Evolutionary conservation across 2,797 vertebrate genomes (phyloP).

Genomic region (Sebastes cheni): DNA sequence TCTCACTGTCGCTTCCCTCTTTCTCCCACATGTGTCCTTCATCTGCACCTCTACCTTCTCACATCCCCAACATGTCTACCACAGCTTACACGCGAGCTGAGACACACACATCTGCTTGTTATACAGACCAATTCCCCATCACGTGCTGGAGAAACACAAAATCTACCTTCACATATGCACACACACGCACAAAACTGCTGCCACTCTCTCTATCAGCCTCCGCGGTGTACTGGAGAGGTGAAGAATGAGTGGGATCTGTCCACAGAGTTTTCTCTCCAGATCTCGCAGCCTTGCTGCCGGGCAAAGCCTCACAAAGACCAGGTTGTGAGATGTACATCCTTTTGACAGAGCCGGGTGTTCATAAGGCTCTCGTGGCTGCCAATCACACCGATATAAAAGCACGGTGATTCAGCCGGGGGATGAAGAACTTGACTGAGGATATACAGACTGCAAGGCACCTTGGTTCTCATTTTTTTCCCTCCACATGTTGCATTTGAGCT

Average conservation of each 20-base stretch:
- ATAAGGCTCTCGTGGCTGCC: constrained; percentile 59
- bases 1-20: constrained; percentile 45
- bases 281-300: constrained; percentile 43
- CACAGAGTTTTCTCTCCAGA: constrained; percentile 25
- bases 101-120: background rate
- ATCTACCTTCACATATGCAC: constrained; percentile 26
- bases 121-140: constrained; percentile 15
- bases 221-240: constrained; percentile 31
- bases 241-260: constrained; percentile 46
- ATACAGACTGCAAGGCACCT: constrained; percentile 3
- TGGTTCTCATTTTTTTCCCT: constrained; percentile 8
- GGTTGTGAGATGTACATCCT: constrained; percentile 60
- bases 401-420: constrained; percentile 29
- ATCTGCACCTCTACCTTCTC: constrained; percentile 42
- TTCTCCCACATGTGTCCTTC: constrained; percentile 58
- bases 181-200: constrained; percentile 23
- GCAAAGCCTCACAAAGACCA: constrained; percentile 63
- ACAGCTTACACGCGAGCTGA: constrained; percentile 9
- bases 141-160: constrained; percentile 3
- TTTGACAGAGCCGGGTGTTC: constrained; percentile 54
- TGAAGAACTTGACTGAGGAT: constrained; percentile 56
- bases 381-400: constrained; percentile 61
- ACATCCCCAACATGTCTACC: constrained; percentile 31
- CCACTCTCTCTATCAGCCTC: constrained; percentile 33
- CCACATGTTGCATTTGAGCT: constrained; percentile 41